Evolutionary conservation across 30 jellyfish, hydroid and myxozoan genomes (phyloP).

Genomic region (Turritopsis rubra): DNA sequence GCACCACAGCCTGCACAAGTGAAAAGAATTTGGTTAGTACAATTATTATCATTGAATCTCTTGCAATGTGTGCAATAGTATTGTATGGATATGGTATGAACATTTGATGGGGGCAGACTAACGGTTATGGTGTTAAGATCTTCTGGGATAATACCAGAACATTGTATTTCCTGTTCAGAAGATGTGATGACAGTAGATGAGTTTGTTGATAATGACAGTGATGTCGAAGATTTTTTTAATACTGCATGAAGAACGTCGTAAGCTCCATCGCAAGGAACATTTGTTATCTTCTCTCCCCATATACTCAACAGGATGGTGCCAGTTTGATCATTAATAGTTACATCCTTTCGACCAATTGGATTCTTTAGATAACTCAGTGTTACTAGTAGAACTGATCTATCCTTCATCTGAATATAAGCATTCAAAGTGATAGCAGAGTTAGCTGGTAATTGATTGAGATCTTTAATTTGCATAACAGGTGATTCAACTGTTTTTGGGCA

Average conservation of each 20-base stretch:
- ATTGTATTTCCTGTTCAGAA: neutral
- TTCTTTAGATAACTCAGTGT: neutral
- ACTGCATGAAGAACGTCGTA: neutral
- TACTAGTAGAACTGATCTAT: neutral
- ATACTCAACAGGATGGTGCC: neutral
- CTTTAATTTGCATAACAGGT: neutral
- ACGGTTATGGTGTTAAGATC: neutral
- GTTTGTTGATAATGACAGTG: constrained; percentile 1
- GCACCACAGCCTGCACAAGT: constrained; percentile 2
- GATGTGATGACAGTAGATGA: neutral
- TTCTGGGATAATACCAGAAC: neutral
- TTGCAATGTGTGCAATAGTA: constrained; percentile 11
- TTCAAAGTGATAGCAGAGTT: neutral
- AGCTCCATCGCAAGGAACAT: neutral
- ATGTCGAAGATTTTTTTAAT: neutral
- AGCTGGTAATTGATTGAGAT: neutral
- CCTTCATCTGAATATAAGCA: neutral
- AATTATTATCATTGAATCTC: neutral
- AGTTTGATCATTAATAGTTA: neutral
- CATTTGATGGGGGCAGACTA: constrained; percentile 6
- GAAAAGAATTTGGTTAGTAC: neutral
- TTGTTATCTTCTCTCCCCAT: neutral
- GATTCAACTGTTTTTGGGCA: neutral
- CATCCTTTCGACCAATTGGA: constrained; percentile 10
- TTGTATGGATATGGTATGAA: neutral